Conservation (phyloP, 2,113 vertebrate species). For the Myrmecobius fasciatus region DNA sequence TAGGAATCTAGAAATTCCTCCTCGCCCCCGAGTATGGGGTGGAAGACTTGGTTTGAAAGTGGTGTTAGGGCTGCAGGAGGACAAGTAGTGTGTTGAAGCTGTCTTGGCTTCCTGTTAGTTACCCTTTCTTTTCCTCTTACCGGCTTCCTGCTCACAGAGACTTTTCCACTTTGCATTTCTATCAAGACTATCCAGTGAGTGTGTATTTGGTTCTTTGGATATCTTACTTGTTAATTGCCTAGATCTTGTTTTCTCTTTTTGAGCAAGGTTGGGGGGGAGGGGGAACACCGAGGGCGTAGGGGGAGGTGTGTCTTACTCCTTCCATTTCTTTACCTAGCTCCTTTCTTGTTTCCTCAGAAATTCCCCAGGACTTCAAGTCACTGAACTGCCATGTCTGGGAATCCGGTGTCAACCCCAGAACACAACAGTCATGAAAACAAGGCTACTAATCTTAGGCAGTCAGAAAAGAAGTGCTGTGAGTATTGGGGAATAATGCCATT, state of each 20-base stretch:
- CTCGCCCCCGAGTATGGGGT: background rate
- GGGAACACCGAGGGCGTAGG: background rate
- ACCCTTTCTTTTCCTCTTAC: conserved; percentile 3
- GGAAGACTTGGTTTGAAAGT: background rate
- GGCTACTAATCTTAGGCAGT: conserved; percentile 65
- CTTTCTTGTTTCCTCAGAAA: conserved; percentile 47
- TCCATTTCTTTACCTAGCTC: background rate
- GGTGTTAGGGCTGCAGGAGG: background rate
- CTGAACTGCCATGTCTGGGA: conserved; percentile 78
- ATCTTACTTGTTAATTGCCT: conserved; percentile 18
- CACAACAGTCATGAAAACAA: conserved; percentile 66
- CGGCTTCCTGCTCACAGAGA: background rate
- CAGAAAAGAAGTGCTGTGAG: conserved; percentile 87
- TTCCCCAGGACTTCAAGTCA: background rate
- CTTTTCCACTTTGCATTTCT: background rate
- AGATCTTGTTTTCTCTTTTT: background rate
- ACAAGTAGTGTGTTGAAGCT: background rate
- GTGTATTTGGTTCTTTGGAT: background rate
- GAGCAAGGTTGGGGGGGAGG: background rate
- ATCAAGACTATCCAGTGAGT: background rate
- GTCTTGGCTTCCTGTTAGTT: background rate
- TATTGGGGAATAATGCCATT: conserved; percentile 56
- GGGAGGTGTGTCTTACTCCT: background rate
- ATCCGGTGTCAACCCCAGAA: conserved; percentile 51
- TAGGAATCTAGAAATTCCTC: background rate